Evolutionary conservation across 1,140 invertebrate species (phyloP).

Genomic region (Tetramorium parvispinum): DNA sequence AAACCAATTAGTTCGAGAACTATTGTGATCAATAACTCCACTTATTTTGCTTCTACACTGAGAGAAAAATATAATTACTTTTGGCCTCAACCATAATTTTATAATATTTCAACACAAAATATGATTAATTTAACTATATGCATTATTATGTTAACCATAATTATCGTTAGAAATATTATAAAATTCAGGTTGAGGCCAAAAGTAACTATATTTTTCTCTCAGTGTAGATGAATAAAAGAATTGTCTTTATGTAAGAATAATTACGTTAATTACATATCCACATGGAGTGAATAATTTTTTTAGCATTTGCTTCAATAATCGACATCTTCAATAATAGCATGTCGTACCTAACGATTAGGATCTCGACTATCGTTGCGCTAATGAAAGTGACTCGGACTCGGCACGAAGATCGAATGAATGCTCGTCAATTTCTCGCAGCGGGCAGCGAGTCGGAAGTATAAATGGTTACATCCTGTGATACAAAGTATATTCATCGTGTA

Average conservation of each 20-base stretch:
- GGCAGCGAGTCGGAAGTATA: background rate
- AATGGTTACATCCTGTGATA: background rate
- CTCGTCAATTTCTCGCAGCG: conserved; percentile 22
- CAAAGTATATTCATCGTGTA: background rate
- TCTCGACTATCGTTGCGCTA: background rate
- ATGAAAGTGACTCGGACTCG: conserved; percentile 24
- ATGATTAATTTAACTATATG: too few species aligned
- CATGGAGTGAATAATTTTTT: background rate
- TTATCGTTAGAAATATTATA: too few species aligned
- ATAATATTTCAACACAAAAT: too few species aligned
- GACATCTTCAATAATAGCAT: background rate
- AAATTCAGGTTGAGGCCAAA: too few species aligned
- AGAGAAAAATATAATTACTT: too few species aligned
- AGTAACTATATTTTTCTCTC: too few species aligned
- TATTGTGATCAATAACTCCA: background rate
- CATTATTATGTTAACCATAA: too few species aligned
- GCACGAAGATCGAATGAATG: background rate
- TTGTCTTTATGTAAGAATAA: background rate
- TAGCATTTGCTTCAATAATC: background rate
- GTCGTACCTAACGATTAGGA: background rate
- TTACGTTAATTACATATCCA: background rate
- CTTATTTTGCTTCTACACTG: background rate
- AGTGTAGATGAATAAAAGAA: background rate
- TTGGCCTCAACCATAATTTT: too few species aligned
- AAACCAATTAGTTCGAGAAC: background rate